Evolutionary conservation across 2,888 invertebrate species (phyloP).

Genomic region (Ochropacha duplaris): DNA sequence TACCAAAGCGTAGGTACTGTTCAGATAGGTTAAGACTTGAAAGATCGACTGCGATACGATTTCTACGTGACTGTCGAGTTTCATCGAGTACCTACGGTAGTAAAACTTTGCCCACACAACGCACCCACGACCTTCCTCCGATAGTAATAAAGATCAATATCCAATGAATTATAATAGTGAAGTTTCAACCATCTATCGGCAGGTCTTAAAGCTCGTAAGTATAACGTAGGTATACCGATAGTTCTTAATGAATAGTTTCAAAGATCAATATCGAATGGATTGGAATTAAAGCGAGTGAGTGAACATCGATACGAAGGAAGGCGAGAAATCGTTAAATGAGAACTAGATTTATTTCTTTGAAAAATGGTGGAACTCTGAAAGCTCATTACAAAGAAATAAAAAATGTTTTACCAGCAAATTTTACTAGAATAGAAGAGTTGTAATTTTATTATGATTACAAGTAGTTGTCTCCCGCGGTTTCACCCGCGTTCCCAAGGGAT

Average conservation of each 20-base stretch:
- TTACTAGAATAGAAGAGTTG: no score
- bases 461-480: no score
- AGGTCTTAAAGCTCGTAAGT: conserved; percentile 6
- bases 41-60: conserved; percentile 14
- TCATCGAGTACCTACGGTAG: not conserved
- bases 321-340: not conserved
- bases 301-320: not conserved
- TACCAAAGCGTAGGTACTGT: conserved; percentile 19
- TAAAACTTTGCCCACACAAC: not conserved
- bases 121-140: not conserved
- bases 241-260: not conserved
- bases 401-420: no score
- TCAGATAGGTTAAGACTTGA: conserved; percentile 7
- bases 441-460: no score
- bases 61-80: conserved; percentile 20
- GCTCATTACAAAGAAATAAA: conserved; percentile 11
- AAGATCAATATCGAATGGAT: not conserved
- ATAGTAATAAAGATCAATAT: not conserved
- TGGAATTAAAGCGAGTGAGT: not conserved
- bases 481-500: no score
- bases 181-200: not conserved
- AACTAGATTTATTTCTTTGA: not conserved
- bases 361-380: not conserved
- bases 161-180: not conserved
- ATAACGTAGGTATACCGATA: conserved; percentile 2